Evolutionary conservation across 2,113 vertebrate genomes (phyloP), one percentile per base, ranked within the genome.

Genomic region (Ammodytes dubius): DNA sequence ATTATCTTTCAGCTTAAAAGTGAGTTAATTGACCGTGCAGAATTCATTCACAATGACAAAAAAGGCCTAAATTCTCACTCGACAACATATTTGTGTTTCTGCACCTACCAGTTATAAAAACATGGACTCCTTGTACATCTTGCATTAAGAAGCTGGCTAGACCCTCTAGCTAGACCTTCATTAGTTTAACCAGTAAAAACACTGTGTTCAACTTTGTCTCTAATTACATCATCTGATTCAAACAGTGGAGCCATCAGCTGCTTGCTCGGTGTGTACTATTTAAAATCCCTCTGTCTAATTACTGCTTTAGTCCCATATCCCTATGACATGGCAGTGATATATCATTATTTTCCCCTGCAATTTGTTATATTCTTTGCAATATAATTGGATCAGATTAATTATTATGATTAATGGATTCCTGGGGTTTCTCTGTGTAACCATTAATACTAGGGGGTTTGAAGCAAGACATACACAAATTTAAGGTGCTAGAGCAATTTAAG

Each of bases 321-420:
- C 96, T 82, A 75, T 97, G 96, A 98, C 97, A 97, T 82, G 96
- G 96, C 96, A 95, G 96, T 98, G 97, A 99, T 99, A 98, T 97
- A 99, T 99, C 97, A 98, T 98, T 97, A 98, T 98, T 99, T 99
- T 97, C 52, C 85, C 95, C 96, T 95, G 96, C 97, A 97, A 99
- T 99, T 99, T 99, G 97, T 99, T 98, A 93, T 97, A 99, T 99
- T 99, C 98, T 97, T 97, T 98, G 96, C 96, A 95, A 97, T 98
- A 99, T 99, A 99, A 99, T 98, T 99, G 98, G 97, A 98, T 98
- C 97, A 98, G 97, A 99, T 99, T 98, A 99, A 99, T 99, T 99
- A 99, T 99, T 98, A 99, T 99, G 97, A 99, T 99, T 97, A 99
- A 99, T 99, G 97, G 95, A 96, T 95, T 95, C 96, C 93, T 95